Base-by-base conservation (phyloP, 2,888 invertebrate species). In the Caenorhabditis virilis region DNA sequence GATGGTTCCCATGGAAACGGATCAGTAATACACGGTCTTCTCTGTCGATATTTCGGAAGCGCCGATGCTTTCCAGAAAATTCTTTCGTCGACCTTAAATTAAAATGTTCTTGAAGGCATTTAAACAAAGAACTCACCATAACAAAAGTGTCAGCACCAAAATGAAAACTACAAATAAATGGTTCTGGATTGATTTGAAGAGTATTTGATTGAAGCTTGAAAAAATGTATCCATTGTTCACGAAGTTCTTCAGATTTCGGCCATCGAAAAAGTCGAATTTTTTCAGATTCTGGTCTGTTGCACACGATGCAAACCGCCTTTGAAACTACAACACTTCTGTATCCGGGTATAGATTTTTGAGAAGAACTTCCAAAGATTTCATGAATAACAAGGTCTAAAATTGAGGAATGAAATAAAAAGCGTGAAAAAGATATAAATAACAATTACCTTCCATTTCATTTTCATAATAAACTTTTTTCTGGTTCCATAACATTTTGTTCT, bases 201-300 rank as follows among this genome's bases (percentile, higher is more conserved):
- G 41, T 36, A n/a, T 25, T 53, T 15, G 23, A 1, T 5, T 52
- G 51, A 0, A 65, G n/a, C 1, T 52, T 50, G 42, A 65, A 65
- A 30, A 65, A 65, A 23, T 56, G 65, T 1, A 59, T 39, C 51
- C 68, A 68, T 39, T 57, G 57, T 11, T 54, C 52, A n/a, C 63
- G 23, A 16, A 63, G 50, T 26, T 53, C 54, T 25, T 47, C 45
- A 16, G 43, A 48, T 45, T 59, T 60, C 15, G 68, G 68, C 68
- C 68, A 68, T 46, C 53, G 59, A 47, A 68, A 68, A 0, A 68
- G 48, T 30, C 61, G 59, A 33, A 60, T 58, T 39, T 68, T 68
- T n/a, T 59, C 55, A 2, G 59, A 59, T 43, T 68, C 56, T 2
- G 48, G 27, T 25, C 68, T 36, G 18, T 36, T 43, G 26, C 68